Conservation (phyloP, 1,140 invertebrate species). For the Stegodyphus dumicola region DNA sequence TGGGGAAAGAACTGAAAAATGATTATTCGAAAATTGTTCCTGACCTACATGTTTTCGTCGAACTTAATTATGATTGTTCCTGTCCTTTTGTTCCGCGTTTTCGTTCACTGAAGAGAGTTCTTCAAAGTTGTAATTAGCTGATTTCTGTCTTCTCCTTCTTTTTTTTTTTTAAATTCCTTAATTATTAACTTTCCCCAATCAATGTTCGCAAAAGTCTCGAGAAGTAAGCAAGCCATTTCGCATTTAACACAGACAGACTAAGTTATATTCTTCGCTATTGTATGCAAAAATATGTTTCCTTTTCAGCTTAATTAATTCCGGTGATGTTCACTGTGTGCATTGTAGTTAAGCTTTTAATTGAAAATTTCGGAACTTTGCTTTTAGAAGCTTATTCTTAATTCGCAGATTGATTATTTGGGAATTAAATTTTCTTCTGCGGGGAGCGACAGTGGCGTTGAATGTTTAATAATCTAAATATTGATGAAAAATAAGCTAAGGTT, state of each 20-base stretch:
- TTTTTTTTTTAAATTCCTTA: conserved; percentile 30
- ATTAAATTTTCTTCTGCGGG: too few relatives aligned
- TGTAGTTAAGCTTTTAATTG: too few relatives aligned
- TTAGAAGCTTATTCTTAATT: too few relatives aligned
- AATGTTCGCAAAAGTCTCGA: too few relatives aligned
- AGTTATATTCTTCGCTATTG: neutral
- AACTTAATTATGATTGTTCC: conserved; percentile 58
- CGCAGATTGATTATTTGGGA: too few relatives aligned
- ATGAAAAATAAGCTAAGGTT: too few relatives aligned
- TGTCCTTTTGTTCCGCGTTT: conserved; percentile 32
- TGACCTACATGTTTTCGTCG: conserved; percentile 56
- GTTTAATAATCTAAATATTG: too few relatives aligned
- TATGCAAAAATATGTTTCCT: conserved; percentile 21
- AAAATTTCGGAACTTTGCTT: too few relatives aligned
- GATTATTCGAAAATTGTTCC: conserved; percentile 57
- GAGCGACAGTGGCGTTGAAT: too few relatives aligned
- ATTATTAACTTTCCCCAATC: conserved; percentile 28
- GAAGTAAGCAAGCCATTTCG: too few relatives aligned
- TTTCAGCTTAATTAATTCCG: conserved; percentile 17
- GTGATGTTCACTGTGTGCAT: neutral
- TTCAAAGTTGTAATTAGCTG: conserved; percentile 57
- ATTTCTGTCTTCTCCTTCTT: conserved; percentile 34
- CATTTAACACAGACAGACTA: too few relatives aligned
- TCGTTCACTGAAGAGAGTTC: conserved; percentile 23
- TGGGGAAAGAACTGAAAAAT: conserved; percentile 53